A percentile compares a stretch with the other conserved stretches of the same genome.
These are phyloP conservation scores for Drosophila sordidapex DNA, from an alignment of 2,888 invertebrate genomes.

Conservation along the genomic window DNA sequence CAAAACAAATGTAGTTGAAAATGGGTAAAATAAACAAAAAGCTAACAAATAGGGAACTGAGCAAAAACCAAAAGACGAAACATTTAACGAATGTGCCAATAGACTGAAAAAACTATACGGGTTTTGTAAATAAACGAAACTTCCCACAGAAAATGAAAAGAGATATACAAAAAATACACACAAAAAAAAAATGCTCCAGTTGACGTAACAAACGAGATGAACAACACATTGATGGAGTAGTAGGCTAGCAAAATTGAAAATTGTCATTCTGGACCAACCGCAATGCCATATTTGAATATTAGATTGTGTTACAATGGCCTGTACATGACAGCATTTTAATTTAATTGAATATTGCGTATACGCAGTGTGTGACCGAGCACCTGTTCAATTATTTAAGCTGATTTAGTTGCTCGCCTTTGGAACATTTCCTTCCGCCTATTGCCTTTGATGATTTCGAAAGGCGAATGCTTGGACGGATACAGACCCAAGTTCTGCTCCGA, in stretches of 20 bases:
- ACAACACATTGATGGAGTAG: conserved; percentile 8
- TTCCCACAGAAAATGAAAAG: background rate
- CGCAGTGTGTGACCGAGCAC: conserved; percentile 35
- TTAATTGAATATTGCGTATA: conserved; percentile 37
- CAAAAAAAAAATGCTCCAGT: conserved; percentile 16
- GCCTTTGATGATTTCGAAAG: conserved; percentile 33
- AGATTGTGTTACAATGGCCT: conserved; percentile 26
- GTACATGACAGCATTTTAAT: background rate
- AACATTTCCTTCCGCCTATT: conserved; percentile 25
- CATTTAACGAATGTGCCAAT: conserved; percentile 35
- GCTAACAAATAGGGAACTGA: conserved; percentile 15
- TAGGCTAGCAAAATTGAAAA: conserved; percentile 8
- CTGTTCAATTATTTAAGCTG: conserved; percentile 56
- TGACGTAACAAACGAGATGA: conserved; percentile 19
- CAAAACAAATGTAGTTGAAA: conserved; percentile 13
- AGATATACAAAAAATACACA: background rate
- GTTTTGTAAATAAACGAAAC: conserved; percentile 9
- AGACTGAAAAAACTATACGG: conserved; percentile 10
- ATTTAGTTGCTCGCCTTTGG: conserved; percentile 31
- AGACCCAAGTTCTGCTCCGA: conserved; percentile 12
- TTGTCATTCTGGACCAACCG: background rate
- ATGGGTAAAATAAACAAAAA: background rate
- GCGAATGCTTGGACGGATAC: conserved; percentile 1
- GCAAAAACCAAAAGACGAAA: conserved; percentile 14
- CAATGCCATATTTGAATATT: conserved; percentile 18